These are phyloP conservation scores for Centruroides sculpturatus DNA, from an alignment of 1,140 invertebrate species.

Conservation along the genomic window DNA sequence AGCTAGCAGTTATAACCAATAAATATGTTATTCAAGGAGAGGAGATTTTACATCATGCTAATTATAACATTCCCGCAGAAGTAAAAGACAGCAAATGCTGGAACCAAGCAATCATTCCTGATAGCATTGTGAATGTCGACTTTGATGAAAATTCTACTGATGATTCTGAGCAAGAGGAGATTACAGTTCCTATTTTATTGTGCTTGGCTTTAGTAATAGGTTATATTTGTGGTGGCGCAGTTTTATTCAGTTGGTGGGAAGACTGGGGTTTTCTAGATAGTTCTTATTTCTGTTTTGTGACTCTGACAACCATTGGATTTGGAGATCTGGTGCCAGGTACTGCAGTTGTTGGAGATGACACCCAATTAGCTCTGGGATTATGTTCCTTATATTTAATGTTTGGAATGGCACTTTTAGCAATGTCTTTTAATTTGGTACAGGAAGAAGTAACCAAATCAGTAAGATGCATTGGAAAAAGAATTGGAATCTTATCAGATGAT, in stretches of 20 bases:
- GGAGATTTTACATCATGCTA: too few relatives aligned
- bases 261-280: slow-evolving; percentile 81
- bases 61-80: too few relatives aligned
- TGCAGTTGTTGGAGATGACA: slow-evolving; percentile 41
- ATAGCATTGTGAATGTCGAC: too few relatives aligned
- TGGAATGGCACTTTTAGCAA: slow-evolving; percentile 75
- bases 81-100: too few relatives aligned
- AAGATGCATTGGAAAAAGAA: slow-evolving; percentile 44
- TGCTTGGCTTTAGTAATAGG: slow-evolving; percentile 75
- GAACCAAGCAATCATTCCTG: too few relatives aligned
- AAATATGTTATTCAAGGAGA: slow-evolving; percentile 8
- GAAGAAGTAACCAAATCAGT: slow-evolving; percentile 67
- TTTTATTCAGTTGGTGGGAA: slow-evolving; percentile 67
- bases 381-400: slow-evolving; percentile 74
- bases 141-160: slow-evolving; percentile 16
- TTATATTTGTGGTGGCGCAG: slow-evolving; percentile 79
- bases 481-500: slow-evolving; percentile 34
- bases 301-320: slow-evolving; percentile 55
- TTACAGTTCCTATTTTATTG: slow-evolving; percentile 48
- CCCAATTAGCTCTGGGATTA: slow-evolving; percentile 59
- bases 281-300: slow-evolving; percentile 89
- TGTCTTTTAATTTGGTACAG: slow-evolving; percentile 83
- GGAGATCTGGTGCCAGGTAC: slow-evolving; percentile 59
- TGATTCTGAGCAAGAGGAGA: slow-evolving; percentile 23
- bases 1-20: slow-evolving; percentile 4